phyloP scores from a whole-genome alignment of 2,797 vertebrate genomes.

The Yasuhikotakia modesta region DNA sequence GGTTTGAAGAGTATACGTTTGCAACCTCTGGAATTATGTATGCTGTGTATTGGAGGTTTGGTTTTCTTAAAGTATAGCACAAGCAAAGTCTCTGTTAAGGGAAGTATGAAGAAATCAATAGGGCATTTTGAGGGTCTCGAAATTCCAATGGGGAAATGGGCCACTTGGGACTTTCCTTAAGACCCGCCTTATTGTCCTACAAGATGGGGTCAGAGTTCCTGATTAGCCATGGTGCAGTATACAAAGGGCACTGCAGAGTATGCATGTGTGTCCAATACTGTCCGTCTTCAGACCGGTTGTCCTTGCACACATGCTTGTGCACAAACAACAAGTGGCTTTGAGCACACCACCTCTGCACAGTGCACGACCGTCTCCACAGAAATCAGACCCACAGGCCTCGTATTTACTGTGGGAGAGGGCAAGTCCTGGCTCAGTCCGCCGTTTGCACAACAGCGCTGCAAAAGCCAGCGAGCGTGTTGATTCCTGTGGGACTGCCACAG shows the following conservation, averaged over 20 bases:
- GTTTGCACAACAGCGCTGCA: conserved; percentile 23
- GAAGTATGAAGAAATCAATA: conserved; percentile 1
- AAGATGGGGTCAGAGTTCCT: conserved; percentile 36
- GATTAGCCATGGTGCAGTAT: conserved; percentile 39
- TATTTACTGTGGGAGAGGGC: conserved; percentile 31
- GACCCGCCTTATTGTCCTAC: conserved; percentile 20
- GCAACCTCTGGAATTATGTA: background rate
- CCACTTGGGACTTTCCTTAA: conserved; percentile 19
- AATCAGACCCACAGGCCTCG: conserved; percentile 31
- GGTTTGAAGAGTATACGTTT: conserved; percentile 1
- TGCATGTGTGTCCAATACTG: conserved; percentile 23
- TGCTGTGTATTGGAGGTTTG: background rate
- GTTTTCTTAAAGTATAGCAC: background rate
- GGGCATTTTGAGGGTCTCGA: conserved; percentile 16
- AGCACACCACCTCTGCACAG: conserved; percentile 32
- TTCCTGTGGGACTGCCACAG: conserved; percentile 50
- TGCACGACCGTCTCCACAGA: background rate
- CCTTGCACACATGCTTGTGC: background rate
- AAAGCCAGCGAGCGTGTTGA: conserved; percentile 40
- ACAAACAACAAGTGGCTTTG: conserved; percentile 36
- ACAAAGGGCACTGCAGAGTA: conserved; percentile 23
- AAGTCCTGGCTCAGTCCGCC: conserved; percentile 43
- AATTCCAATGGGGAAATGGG: conserved; percentile 22
- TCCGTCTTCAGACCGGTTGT: background rate
- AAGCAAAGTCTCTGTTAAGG: conserved; percentile 3